Evolutionary conservation across 2,797 vertebrate species (phyloP).

Genomic region (Enteromius anoplus): DNA sequence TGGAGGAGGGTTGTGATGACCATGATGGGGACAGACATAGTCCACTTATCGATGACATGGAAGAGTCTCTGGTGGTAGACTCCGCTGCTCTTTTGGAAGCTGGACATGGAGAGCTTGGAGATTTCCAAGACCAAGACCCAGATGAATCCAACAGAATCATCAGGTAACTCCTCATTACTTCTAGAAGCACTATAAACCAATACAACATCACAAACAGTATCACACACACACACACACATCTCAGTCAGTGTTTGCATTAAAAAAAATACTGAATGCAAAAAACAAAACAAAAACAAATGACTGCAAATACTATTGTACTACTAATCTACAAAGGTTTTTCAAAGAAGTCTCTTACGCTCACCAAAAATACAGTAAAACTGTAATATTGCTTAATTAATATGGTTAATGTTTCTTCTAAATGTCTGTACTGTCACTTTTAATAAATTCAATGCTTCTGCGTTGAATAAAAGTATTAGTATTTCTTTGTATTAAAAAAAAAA

Average conservation of each 20-base stretch:
- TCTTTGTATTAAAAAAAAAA: not conserved
- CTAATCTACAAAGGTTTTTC: not conserved
- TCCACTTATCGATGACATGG: constrained; percentile 88
- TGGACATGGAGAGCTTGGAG: constrained; percentile 81
- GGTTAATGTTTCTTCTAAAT: not conserved
- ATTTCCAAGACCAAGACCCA: constrained; percentile 87
- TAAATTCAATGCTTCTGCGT: not conserved
- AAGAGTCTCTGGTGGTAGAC: constrained; percentile 85
- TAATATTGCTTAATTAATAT: not conserved
- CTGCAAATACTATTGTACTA: not conserved
- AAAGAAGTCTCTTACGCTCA: not conserved
- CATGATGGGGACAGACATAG: constrained; percentile 87
- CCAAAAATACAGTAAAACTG: not conserved
- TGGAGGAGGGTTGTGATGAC: constrained; percentile 93
- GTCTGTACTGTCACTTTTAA: not conserved
- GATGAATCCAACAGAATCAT: constrained; percentile 92
- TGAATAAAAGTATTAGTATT: not conserved
- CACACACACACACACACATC: too few species aligned
- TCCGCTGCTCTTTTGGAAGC: constrained; percentile 80
- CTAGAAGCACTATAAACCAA: not conserved
- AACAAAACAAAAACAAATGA: not conserved
- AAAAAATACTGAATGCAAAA: not conserved
- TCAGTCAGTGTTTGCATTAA: not conserved
- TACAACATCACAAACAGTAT: not conserved
- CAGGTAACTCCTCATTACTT: constrained; percentile 76